Evolutionary conservation across 2,797 vertebrate species (phyloP), one percentile per base, ranked within the genome.

Genomic region (Phylloscopus collybita): DNA sequence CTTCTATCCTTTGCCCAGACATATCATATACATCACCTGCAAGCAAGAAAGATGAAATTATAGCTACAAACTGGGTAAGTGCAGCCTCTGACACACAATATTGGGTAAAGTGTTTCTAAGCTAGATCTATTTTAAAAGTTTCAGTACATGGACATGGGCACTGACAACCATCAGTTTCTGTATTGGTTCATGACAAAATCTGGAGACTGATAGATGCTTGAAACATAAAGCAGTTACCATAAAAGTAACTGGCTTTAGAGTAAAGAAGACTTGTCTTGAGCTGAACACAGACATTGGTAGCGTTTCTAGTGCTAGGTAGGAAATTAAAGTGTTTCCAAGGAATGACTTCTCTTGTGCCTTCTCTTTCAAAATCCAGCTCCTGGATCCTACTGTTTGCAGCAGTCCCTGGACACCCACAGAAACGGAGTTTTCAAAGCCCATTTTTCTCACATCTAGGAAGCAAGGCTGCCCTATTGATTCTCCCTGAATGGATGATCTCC

Each of bases 11-110:
- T 51, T 98, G 94, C 76, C 98, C 98, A 30, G 97, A 62, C 47
- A 96, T 93, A 74, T 98, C 98, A 72, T 96, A 95, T 75, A 98
- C 88, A 32, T 98, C 97, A 38, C 99, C 99, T 99, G 90, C 62
- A 97, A 82, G 73, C 83, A 45, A 82, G 64, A 97, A 96, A 92
- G 70, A 79, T 19, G 4, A 51, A 16, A 54, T 96, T 87, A 88
- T 57, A 82, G 54, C 21, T 73, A 56, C 8, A n/a, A 74, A 44
- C 16, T 71, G 45, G 1, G 7, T 32, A 66, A 30, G 20, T 73
- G 32, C 36, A 84, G 21, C 32, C 51, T 80, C 56, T 40, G 65
- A 71, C 38, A 12, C 7, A 51, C 6, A 73, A 78, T 86, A 57
- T 3, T 20, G 10, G 17, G n/a, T 66, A 3, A 47, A 72, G 44